Evolutionary conservation across 2,888 invertebrate genomes (phyloP), one percentile per base, ranked within the genome.

Genomic region (Meloe dianella): DNA sequence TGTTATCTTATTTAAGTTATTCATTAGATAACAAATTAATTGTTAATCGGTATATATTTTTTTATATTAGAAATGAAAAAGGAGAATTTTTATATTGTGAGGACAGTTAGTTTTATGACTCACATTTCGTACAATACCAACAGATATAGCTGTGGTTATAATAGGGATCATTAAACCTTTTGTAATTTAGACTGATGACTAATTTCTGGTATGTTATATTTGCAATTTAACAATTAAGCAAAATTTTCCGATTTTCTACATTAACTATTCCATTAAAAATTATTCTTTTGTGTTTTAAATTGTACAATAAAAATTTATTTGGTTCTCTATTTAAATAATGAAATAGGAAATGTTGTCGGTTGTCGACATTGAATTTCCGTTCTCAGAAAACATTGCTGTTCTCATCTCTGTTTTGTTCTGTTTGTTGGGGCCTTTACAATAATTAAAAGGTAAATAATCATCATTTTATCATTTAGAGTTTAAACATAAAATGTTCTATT

Each of bases 321-420:
- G 5, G 8, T 41, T 41, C 20, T 41, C 20, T 47, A 10, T 20
- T 20, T 20, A 20, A 47, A 22, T 47, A 20, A 20, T 7, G 3
- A 47, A 20, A 20, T 47, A 20, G 47, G 47, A 47, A 47, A 20
- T 20, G 9, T 20, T 47, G 47, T 20, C 20, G 20, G 47, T 47
- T 47, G 47, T 47, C 47, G 47, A 47, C 47, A 47, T 47, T 47
- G 47, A 47, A 47, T 47, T 47, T 47, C 47, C 47, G 47, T 47
- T 47, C 47, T 47, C 47, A 1, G 20, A 47, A 20, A 47, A 4
- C 4, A 3, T 2, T 27, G 27, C 4, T 27, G 27, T 27, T 35
- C 35, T 41, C 41, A n/a, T 17, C n/a, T 41, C 35, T 35, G 14
- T 35, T 35, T 30, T 17, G n/a, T 41, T n/a, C 7, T 35, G 1